Base-by-base conservation (phyloP, 2,797 vertebrate genomes). In the Parotocinclus haroldoi region DNA sequence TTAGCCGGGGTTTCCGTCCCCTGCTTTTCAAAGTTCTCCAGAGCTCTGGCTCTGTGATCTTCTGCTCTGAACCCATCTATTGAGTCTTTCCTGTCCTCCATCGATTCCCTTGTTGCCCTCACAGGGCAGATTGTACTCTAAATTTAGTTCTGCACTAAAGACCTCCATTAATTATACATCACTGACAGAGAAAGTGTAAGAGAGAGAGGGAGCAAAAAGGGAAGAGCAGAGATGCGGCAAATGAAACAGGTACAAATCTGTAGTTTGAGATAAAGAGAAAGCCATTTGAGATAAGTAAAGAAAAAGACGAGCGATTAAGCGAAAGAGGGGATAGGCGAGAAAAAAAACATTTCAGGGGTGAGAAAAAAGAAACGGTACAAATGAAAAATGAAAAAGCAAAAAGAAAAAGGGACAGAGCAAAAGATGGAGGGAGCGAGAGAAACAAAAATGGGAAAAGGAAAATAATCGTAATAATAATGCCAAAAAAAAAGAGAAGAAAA, bases 151-250 rank as follows among this genome's bases (percentile, higher is more conserved):
- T 76, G 84, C 73, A 79, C 85, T 84, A 80, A 85, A 84, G 85
- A 83, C 79, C 78, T 80, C 87, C 85, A 86, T 90, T 88, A 90
- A 90, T 89, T 88, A 89, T 86, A 84, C 81, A 89, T 87, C 81
- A 77, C 78, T 79, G 79, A 1, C 56, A 57, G 76, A 57, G 68
- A 62, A 65, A 71, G 71, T 36, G 51, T 59, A 38, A 54, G 59
- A 61, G 13, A 70, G 9, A 56, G 19, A 53, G 8, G 60, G 14
- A 52, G 44, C 46, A 37, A 62, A 40, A 51, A 46, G 62, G 64
- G 46, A 19, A 46, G 27, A 50, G 27, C 2, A 61, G 51, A 54
- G 52, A 39, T 12, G 58, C 56, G 40, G 7, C 17, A 13, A 48
- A 4, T 38, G 13, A 42, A 19, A 48, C 44, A 51, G 46, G 50